A percentile compares a stretch with the other conserved stretches of the same genome.
These are phyloP conservation scores for Atherinomorus stipes DNA, from an alignment of 2,113 vertebrate species.

Conservation along the genomic window DNA sequence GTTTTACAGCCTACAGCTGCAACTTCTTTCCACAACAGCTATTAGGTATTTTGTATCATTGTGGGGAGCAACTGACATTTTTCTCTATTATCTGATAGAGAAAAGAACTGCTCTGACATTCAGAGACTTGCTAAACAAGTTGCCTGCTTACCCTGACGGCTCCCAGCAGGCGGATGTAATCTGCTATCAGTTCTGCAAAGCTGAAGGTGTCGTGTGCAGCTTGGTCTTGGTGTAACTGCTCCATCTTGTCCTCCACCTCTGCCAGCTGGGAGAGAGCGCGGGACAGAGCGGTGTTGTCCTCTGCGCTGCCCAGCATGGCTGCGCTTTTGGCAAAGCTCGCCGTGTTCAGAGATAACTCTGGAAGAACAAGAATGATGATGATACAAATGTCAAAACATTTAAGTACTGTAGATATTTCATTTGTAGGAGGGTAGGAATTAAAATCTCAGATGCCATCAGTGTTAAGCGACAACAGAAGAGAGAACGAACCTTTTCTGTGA, in stretches of 20 bases:
- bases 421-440: too few species aligned
- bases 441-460: too few species aligned
- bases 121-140: not conserved
- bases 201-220: conserved; percentile 92
- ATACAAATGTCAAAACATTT: not conserved
- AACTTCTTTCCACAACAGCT: not conserved
- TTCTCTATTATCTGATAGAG: too few species aligned
- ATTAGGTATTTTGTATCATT: not conserved
- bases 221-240: conserved; percentile 96
- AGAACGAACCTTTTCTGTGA: conserved; percentile 91
- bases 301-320: conserved; percentile 97
- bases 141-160: conserved; percentile 86
- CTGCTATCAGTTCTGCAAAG: conserved; percentile 92
- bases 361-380: not conserved
- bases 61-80: not conserved
- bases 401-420: too few species aligned
- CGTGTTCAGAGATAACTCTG: conserved; percentile 90
- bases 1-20: not conserved
- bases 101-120: too few species aligned
- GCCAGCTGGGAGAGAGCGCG: conserved; percentile 95
- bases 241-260: conserved; percentile 97
- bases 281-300: conserved; percentile 97
- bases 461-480: not conserved
- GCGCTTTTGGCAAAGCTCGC: conserved; percentile 95
- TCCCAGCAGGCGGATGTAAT: conserved; percentile 94